Conservation (phyloP, 2,888 invertebrate species). For the Stenurella melanura region DNA sequence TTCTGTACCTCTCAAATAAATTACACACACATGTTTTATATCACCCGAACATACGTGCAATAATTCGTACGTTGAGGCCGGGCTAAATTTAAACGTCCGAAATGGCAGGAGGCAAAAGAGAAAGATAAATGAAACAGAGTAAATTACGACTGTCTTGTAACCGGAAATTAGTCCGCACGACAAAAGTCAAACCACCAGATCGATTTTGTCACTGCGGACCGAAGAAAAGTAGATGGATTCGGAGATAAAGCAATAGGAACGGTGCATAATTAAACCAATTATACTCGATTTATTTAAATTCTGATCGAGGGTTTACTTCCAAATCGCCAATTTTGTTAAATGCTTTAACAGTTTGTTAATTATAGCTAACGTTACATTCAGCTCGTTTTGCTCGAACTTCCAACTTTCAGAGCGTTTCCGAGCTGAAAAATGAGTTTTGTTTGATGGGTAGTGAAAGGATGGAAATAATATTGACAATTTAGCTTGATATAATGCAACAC, state of each 20-base stretch:
- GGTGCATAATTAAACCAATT: slow-evolving; percentile 60
- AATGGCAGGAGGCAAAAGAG: slow-evolving; percentile 53
- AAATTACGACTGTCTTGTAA: slow-evolving; percentile 68
- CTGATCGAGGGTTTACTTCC: slow-evolving; percentile 57
- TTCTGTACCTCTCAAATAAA: not conserved
- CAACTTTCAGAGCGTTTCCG: not conserved
- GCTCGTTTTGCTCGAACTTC: not conserved
- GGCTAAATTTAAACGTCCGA: slow-evolving; percentile 54
- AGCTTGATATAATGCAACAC: not conserved
- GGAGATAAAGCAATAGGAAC: slow-evolving; percentile 48
- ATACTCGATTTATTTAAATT: slow-evolving; percentile 61
- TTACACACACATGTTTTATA: slow-evolving; percentile 16
- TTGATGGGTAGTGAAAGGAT: not conserved
- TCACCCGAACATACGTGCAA: slow-evolving; percentile 42
- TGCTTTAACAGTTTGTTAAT: slow-evolving; percentile 55
- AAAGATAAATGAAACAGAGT: slow-evolving; percentile 69
- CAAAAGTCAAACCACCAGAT: slow-evolving; percentile 66
- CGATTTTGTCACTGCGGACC: slow-evolving; percentile 27
- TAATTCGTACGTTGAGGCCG: slow-evolving; percentile 55
- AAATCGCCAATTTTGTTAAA: slow-evolving; percentile 57
- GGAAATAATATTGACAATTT: slow-evolving; percentile 4
- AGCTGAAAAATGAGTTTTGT: not conserved
- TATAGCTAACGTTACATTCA: slow-evolving; percentile 32
- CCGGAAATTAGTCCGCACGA: slow-evolving; percentile 69
- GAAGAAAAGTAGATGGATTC: slow-evolving; percentile 16